phyloP scores from a whole-genome alignment of 2,888 invertebrate genomes.

The Bugulina stolonifera region DNA sequence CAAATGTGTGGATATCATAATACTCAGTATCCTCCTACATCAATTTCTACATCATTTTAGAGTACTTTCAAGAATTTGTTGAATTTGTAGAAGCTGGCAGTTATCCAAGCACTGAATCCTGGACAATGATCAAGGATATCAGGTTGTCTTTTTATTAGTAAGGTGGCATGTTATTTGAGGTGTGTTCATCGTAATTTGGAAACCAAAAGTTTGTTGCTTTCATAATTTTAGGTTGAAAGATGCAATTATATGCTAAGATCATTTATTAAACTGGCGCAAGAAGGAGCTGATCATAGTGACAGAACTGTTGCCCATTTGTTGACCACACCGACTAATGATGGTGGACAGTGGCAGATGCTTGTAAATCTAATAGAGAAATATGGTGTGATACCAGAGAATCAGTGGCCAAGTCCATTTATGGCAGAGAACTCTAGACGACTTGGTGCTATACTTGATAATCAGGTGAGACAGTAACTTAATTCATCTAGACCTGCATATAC shows the following conservation, averaged over 20 bases:
- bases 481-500: too few species aligned
- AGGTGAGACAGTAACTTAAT: slow-evolving; percentile 59
- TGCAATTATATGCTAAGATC: slow-evolving; percentile 78
- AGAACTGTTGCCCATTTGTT: slow-evolving; percentile 73
- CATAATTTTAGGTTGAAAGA: slow-evolving; percentile 63
- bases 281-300: slow-evolving; percentile 66
- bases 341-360: slow-evolving; percentile 84
- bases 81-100: too few species aligned
- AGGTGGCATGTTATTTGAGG: too few species aligned
- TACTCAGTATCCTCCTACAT: too few species aligned
- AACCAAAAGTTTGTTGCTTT: too few species aligned
- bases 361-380: slow-evolving; percentile 78
- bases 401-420: slow-evolving; percentile 76
- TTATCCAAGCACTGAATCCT: too few species aligned
- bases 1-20: too few species aligned
- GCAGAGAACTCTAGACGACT: slow-evolving; percentile 69
- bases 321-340: slow-evolving; percentile 47
- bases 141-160: too few species aligned
- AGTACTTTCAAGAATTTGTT: too few species aligned
- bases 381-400: slow-evolving; percentile 80
- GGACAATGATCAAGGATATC: too few species aligned
- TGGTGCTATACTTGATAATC: slow-evolving; percentile 74
- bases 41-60: too few species aligned
- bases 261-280: slow-evolving; percentile 68
- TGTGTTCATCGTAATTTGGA: too few species aligned